Conservation (phyloP, 2,113 vertebrate species). For the Rhea pennata region DNA sequence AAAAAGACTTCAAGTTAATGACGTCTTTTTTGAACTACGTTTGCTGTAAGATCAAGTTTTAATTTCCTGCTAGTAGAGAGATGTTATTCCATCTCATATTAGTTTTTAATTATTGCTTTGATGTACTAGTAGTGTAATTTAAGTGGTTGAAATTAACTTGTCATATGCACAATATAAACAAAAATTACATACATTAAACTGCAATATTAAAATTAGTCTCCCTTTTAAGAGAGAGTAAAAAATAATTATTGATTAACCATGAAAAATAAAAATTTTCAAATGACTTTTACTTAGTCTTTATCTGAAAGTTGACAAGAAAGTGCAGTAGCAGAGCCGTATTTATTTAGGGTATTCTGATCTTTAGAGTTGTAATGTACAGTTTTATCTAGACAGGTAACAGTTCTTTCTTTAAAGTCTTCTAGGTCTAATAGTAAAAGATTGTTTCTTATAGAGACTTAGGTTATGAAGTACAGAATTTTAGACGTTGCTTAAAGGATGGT, state of each 20-base stretch:
- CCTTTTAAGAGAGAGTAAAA: background rate
- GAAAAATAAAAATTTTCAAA: background rate
- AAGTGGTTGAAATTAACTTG: background rate
- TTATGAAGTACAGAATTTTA: background rate
- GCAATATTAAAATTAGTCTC: background rate
- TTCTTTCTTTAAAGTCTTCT: background rate
- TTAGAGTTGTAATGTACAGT: background rate
- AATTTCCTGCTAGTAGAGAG: background rate
- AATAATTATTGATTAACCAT: background rate
- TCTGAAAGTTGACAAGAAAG: background rate
- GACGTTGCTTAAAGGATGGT: background rate
- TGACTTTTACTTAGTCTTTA: background rate
- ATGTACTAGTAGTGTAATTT: background rate
- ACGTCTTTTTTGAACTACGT: background rate
- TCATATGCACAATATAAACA: background rate
- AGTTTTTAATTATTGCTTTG: background rate
- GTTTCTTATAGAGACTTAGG: background rate
- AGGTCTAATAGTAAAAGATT: background rate
- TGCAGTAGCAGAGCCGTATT: background rate
- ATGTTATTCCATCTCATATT: background rate
- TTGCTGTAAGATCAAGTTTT: background rate
- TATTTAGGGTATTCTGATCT: background rate
- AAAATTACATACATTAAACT: background rate
- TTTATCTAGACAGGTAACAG: background rate
- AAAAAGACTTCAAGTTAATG: background rate